These are phyloP conservation scores for Sarcophaga peregrina DNA, from an alignment of 1,140 invertebrate genomes.

Conservation along the genomic window DNA sequence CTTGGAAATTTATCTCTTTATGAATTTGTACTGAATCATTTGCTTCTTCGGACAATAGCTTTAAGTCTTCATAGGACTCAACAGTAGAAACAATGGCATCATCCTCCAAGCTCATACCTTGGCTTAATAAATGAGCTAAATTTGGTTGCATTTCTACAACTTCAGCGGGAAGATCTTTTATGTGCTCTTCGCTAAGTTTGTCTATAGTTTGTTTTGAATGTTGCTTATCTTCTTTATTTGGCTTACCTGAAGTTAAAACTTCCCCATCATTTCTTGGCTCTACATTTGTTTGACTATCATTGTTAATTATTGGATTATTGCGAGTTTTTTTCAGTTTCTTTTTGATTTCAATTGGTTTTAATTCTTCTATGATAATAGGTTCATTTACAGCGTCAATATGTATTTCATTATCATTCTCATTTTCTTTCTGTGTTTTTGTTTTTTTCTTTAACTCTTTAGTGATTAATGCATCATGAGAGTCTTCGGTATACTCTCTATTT, in stretches of 20 bases:
- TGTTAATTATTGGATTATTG: background rate
- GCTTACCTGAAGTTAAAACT: background rate
- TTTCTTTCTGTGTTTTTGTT: background rate
- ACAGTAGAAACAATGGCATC: constrained; percentile 29
- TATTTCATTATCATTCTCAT: background rate
- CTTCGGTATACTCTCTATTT: background rate
- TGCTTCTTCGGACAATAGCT: background rate
- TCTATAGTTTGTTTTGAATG: background rate
- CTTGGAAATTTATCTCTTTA: constrained; percentile 62
- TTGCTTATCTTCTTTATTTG: background rate
- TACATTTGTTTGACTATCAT: background rate
- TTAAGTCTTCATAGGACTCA: constrained; percentile 13
- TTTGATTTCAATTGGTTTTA: no score
- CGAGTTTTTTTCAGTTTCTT: background rate
- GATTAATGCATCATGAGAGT: background rate
- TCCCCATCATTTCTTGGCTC: background rate
- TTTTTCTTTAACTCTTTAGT: constrained; percentile 24
- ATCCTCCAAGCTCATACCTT: constrained; percentile 21
- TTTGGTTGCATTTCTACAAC: background rate
- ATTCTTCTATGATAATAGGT: no score
- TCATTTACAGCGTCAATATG: no score
- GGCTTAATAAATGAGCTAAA: background rate
- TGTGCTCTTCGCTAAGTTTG: background rate
- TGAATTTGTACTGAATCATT: constrained; percentile 39
- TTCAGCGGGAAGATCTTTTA: background rate